These are phyloP conservation scores for Sinopyrophorus schimmeli DNA, from an alignment of 2,888 invertebrate genomes.

Conservation along the genomic window DNA sequence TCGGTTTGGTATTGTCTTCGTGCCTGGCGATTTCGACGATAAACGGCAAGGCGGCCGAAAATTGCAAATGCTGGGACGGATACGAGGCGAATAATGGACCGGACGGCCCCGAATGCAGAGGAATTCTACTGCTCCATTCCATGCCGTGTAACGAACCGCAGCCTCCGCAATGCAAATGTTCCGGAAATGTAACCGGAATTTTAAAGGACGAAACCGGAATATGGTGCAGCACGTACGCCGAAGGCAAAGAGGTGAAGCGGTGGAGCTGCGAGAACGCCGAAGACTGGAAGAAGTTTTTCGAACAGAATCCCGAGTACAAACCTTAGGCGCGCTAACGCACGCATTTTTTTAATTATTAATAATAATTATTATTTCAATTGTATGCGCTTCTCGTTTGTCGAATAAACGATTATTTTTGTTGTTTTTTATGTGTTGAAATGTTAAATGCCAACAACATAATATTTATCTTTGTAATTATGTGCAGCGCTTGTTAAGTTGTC, in stretches of 20 bases:
- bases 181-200: constrained; percentile 25
- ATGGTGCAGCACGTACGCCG: constrained; percentile 20
- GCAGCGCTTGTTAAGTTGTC: no score
- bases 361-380: no score
- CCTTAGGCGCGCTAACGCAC: background rate
- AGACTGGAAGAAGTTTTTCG: constrained; percentile 21
- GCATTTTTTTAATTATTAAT: no score
- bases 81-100: constrained; percentile 20
- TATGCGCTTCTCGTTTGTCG: no score
- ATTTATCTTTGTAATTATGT: no score
- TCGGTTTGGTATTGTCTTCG: background rate
- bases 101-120: constrained; percentile 28
- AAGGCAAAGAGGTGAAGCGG: constrained; percentile 19
- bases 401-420: no score
- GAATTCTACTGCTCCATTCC: constrained; percentile 26
- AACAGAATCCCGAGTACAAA: constrained; percentile 17
- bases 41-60: constrained; percentile 7
- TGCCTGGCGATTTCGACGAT: constrained; percentile 1
- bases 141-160: constrained; percentile 35
- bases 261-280: constrained; percentile 26
- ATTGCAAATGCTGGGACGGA: constrained; percentile 34
- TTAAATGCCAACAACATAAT: no score
- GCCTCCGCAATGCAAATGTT: constrained; percentile 33
- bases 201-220: constrained; percentile 22
- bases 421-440: no score